Conservation (phyloP, 35 echinoderm and acorn worm genomes). For the Ophioderma brevispina region DNA sequence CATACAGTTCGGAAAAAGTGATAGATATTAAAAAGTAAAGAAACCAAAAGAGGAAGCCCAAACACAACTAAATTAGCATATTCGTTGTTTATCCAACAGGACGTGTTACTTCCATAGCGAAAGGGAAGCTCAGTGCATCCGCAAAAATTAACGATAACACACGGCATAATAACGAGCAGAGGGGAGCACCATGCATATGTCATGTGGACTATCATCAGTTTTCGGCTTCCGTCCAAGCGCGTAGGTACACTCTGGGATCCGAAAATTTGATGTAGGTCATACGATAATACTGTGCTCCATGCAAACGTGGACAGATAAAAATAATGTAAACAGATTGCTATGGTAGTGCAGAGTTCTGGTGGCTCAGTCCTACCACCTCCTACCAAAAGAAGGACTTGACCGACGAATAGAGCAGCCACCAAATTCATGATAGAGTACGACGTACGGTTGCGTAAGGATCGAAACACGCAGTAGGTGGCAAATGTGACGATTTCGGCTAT, state of each 20-base stretch:
- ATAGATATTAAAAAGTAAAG: background rate
- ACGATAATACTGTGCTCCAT: slow-evolving; percentile 16
- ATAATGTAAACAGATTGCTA: slow-evolving; percentile 14
- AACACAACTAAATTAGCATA: background rate
- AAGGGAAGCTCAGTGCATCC: background rate
- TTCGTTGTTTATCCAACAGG: background rate
- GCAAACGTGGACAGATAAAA: background rate
- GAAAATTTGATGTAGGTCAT: background rate
- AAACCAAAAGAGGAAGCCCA: background rate
- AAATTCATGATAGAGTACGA: slow-evolving; percentile 3
- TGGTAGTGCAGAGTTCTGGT: background rate
- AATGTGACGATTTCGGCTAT: slow-evolving; percentile 15
- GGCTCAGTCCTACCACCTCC: background rate
- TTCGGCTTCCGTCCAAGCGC: background rate
- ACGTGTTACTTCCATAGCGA: background rate
- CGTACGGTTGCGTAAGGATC: background rate
- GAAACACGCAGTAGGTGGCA: background rate
- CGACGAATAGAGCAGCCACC: background rate
- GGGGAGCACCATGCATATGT: background rate
- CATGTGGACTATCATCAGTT: background rate
- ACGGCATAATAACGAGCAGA: background rate
- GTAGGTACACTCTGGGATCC: background rate
- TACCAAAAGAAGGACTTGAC: background rate
- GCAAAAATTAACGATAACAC: background rate
- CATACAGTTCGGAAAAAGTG: background rate